phyloP scores from a whole-genome alignment of 2,113 vertebrate genomes.

The Suricata suricatta region DNA sequence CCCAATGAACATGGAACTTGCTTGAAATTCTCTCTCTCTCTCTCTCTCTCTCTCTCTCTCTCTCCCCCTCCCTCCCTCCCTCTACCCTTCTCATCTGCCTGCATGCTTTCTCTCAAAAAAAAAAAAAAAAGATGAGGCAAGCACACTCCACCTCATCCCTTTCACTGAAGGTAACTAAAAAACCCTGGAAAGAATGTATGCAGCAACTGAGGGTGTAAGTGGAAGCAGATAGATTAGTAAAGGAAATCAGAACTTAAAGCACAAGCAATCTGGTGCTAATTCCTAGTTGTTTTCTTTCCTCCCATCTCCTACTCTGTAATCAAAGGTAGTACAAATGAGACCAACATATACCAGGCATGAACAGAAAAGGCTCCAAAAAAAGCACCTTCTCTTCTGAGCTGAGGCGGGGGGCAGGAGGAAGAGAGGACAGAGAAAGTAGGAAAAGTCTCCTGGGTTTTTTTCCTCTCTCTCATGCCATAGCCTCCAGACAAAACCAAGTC shows the following conservation, averaged over 20 bases:
- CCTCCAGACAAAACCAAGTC: background rate
- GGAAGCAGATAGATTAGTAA: background rate
- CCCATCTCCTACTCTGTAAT: background rate
- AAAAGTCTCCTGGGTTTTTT: background rate
- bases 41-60: too few relatives aligned
- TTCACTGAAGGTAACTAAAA: background rate
- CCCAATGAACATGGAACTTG: too few relatives aligned
- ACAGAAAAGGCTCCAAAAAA: background rate
- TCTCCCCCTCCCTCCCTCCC: too few relatives aligned
- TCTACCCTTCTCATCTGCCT: too few relatives aligned
- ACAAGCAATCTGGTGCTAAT: background rate
- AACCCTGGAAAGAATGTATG: background rate
- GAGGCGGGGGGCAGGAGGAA: background rate
- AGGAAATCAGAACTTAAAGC: background rate
- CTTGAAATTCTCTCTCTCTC: too few relatives aligned
- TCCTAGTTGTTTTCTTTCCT: background rate
- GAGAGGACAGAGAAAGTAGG: background rate
- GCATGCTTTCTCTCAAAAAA: too few relatives aligned
- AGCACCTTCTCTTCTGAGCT: background rate
- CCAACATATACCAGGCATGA: background rate
- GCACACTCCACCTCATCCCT: background rate
- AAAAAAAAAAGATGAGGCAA: background rate
- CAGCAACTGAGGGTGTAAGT: background rate
- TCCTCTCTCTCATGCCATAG: background rate
- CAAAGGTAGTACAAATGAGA: background rate